Evolutionary conservation across 1,140 invertebrate genomes (phyloP), one percentile per base, ranked within the genome.

Genomic region (Sycophila sp.): DNA sequence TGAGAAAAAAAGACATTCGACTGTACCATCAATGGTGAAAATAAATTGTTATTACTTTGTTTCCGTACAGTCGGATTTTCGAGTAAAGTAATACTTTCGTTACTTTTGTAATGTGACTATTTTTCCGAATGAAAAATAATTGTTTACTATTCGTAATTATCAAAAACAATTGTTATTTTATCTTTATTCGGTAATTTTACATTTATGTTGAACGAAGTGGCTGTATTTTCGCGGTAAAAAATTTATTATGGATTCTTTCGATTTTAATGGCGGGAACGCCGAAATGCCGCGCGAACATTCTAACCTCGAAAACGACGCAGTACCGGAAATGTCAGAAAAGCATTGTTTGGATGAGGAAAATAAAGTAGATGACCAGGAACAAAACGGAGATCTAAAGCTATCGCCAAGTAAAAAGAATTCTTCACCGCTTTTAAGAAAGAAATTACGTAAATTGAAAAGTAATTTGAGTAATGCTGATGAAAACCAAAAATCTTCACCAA

Each of bases 201-300:
- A n/a, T n/a, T n/a, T n/a, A n/a, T n/a, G n/a, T n/a, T n/a, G n/a
- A n/a, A n/a, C n/a, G n/a, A n/a, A n/a, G n/a, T n/a, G n/a, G n/a
- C n/a, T n/a, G n/a, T n/a, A 55, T 28, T 47, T 24, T 47, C 42
- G 7, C 24, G 1, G 8, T 13, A 30, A 45, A 42, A 7, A 38
- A 59, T 19, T 34, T 28, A 49, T 28, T 32, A 69, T 69, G 66
- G 66, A 69, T 60, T 17, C 40, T 69, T 60, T 69, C 15, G 66
- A 69, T 10, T 51, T 69, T 40, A 69, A 69, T 51, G 66, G 66
- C 19, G 38, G 32, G 40, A 69, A 69, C 34, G 32, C 40, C 2
- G 36, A 53, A 30, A 51, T 58, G 60, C 19, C 45, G 42, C 55
- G 45, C n/a, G 66, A 22, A 30, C 22, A 60, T 51, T 69, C 66